Evolutionary conservation across 2,113 vertebrate genomes (phyloP).

Genomic region (Proteles cristata): DNA sequence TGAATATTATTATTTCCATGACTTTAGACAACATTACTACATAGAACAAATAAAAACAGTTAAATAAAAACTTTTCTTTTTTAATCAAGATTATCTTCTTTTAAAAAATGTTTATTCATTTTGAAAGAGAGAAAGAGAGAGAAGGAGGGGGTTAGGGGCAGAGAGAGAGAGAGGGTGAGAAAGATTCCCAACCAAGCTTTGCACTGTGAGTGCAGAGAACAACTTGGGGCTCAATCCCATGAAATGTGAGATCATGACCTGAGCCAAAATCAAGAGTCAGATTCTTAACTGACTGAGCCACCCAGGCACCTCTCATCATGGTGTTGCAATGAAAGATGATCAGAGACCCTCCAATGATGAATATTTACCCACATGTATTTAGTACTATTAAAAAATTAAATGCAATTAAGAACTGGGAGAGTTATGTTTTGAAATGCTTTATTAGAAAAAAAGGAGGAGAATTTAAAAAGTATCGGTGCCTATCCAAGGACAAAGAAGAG

Average conservation of each 20-base stretch:
- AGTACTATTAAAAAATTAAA: background rate
- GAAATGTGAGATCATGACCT: too few species aligned
- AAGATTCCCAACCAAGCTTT: too few species aligned
- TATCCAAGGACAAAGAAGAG: background rate
- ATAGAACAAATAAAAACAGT: constrained; percentile 6
- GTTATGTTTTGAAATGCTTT: background rate
- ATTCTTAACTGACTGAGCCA: too few species aligned
- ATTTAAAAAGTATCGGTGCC: background rate
- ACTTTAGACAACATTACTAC: background rate
- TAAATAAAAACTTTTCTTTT: constrained; percentile 9
- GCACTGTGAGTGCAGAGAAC: too few species aligned
- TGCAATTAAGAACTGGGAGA: constrained; percentile 14
- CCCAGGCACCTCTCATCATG: background rate
- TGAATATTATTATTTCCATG: constrained; percentile 15
- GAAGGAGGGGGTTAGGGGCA: too few species aligned
- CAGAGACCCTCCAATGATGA: background rate
- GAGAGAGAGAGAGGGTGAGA: too few species aligned
- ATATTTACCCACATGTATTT: background rate
- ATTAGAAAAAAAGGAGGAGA: background rate
- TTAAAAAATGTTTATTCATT: background rate
- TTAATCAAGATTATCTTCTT: background rate
- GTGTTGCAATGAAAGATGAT: background rate
- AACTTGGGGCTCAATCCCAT: too few species aligned
- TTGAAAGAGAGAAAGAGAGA: too few species aligned
- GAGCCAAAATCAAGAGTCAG: too few species aligned